Evolutionary conservation across 2,888 invertebrate species (phyloP).

Genomic region (Cerastoderma edule): DNA sequence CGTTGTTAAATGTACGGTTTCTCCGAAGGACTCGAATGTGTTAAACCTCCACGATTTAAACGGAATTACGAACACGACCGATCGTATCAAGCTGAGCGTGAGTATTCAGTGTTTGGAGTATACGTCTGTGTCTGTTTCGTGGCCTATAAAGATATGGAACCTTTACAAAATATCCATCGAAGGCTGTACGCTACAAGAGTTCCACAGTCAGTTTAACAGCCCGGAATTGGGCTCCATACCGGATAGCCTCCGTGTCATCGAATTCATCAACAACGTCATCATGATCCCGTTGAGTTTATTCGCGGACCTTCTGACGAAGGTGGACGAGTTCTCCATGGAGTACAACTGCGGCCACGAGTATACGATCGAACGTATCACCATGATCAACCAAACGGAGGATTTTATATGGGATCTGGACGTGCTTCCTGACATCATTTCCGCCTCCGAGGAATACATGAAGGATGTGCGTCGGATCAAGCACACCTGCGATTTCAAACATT

Average conservation of each 20-base stretch:
- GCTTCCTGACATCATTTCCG: conserved; percentile 15
- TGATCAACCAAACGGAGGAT: conserved; percentile 49
- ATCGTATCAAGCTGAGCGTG: conserved; percentile 37
- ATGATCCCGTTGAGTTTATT: conserved; percentile 34
- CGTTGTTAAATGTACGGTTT: conserved; percentile 36
- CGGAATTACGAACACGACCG: background rate
- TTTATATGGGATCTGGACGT: conserved; percentile 31
- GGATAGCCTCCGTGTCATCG: conserved; percentile 54
- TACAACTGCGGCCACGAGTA: conserved; percentile 63
- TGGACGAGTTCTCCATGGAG: conserved; percentile 43
- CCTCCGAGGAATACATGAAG: conserved; percentile 45
- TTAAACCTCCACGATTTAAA: conserved; percentile 43
- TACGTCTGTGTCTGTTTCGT: conserved; percentile 57
- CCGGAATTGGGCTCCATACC: conserved; percentile 34
- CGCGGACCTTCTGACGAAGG: conserved; percentile 27
- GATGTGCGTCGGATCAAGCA: conserved; percentile 44
- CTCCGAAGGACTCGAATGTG: conserved; percentile 26
- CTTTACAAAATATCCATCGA: conserved; percentile 48
- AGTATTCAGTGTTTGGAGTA: conserved; percentile 44
- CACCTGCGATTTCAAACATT: conserved; percentile 57
- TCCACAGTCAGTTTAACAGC: conserved; percentile 45
- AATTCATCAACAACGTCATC: conserved; percentile 39
- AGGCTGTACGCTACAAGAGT: conserved; percentile 55
- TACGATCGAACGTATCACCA: conserved; percentile 46
- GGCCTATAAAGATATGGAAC: conserved; percentile 61